Base-by-base conservation (phyloP, 2,888 invertebrate species). In the Exocentrus adspersus region DNA sequence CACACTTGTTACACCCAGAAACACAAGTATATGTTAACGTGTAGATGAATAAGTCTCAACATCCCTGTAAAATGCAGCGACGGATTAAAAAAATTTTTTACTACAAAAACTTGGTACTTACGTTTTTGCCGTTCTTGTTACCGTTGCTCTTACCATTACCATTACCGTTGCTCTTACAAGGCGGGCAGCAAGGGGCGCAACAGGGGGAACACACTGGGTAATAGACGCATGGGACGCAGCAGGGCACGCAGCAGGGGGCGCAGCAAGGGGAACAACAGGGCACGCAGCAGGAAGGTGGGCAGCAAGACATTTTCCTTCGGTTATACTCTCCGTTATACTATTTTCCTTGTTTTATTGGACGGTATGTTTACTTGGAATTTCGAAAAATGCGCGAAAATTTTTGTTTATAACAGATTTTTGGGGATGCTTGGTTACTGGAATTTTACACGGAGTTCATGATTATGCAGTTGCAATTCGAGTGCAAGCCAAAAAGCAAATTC, bases 261-360 rank as follows among this genome's bases (percentile, higher is more conserved):
- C 74, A 74, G 42, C 72, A 74, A 1, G 68, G 68, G 20, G 67
- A 60, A 56, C 73, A 74, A 46, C 72, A 69, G n/a, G 74, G 71
- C 4, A 61, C 43, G 58, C 73, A 73, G 60, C 73, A 73, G 45
- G 71, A 54, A n/a, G 72, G 58, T 14, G 70, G 68, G 57, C 73
- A 73, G 64, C 72, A 69, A 61, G 61, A 61, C 69, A 69, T 69
- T 48, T 53, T 63, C 7, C 46, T 30, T 50, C 32, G 16, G 51
- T 24, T 50, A 61, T 53, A 64, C 6, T 32, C 10, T 21, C 32
- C 17, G 51, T 24, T 50, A 61, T 53, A 64, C 6, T 32, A 17
- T 21, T 24, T 54, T 42, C 19, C 7, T 20, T n/a, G n/a, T n/a
- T n/a, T n/a, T n/a, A n/a, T n/a, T n/a, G n/a, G n/a, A n/a, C n/a